Conservation (phyloP, 1,140 invertebrate genomes). For the Tetramorium simillimum region DNA sequence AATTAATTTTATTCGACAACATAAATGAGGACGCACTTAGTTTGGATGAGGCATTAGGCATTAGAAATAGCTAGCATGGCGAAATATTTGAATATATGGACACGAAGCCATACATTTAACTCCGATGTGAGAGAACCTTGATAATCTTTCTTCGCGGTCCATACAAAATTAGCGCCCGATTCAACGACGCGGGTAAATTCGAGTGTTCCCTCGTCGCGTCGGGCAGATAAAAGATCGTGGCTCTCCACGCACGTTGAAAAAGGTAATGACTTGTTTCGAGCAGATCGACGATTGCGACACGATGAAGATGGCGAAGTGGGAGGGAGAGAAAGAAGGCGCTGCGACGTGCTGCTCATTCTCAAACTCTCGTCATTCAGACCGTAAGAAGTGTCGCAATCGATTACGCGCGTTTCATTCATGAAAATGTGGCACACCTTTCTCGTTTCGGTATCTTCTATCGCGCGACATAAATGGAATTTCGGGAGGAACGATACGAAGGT, state of each 20-base stretch:
- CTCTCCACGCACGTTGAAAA: constrained; percentile 36
- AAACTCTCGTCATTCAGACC: constrained; percentile 64
- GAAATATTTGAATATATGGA: constrained; percentile 19
- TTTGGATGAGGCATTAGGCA: background rate
- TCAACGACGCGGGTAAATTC: constrained; percentile 31
- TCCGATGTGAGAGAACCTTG: background rate
- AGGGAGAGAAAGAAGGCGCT: constrained; percentile 37
- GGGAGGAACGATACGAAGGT: background rate
- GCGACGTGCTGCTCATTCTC: constrained; percentile 65
- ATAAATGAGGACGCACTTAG: background rate
- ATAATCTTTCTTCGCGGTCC: constrained; percentile 5
- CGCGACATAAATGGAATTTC: constrained; percentile 42
- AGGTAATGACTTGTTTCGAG: constrained; percentile 33
- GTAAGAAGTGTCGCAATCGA: constrained; percentile 64
- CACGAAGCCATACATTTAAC: background rate
- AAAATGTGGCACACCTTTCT: constrained; percentile 59
- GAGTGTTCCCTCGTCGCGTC: constrained; percentile 35
- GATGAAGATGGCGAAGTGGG: background rate
- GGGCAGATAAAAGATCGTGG: constrained; percentile 25
- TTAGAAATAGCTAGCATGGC: constrained; percentile 8
- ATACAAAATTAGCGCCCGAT: constrained; percentile 47
- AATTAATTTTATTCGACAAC: background rate
- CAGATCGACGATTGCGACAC: constrained; percentile 55
- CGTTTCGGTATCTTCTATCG: background rate
- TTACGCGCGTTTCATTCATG: constrained; percentile 67